phyloP scores from a whole-genome alignment of 2,113 vertebrate genomes.

The Alexandromys fortis region DNA sequence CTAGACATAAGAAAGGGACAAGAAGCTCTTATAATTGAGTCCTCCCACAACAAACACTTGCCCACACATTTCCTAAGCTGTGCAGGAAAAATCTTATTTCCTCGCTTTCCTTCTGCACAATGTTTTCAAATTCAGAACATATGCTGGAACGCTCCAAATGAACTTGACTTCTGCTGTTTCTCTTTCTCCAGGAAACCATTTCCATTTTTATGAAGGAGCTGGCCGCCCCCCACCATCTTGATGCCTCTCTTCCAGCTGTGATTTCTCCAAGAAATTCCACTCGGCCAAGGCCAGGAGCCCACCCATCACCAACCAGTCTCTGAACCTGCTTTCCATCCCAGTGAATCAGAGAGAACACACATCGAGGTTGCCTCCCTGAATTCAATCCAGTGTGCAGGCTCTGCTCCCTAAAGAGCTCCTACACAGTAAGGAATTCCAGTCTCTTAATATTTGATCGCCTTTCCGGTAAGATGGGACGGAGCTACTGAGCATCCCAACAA shows the following conservation, averaged over 20 bases:
- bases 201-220: constrained; percentile 34
- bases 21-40: constrained; percentile 72
- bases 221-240: not conserved
- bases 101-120: constrained; percentile 71
- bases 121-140: constrained; percentile 81
- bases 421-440: not conserved
- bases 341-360: constrained; percentile 32
- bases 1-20: constrained; percentile 56
- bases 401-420: constrained; percentile 2
- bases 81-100: constrained; percentile 59
- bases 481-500: constrained; percentile 13
- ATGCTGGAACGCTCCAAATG: constrained; percentile 73
- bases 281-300: constrained; percentile 35
- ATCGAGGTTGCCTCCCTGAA: not conserved
- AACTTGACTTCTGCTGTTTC: constrained; percentile 73
- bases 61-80: constrained; percentile 77
- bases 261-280: constrained; percentile 53
- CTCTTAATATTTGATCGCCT: constrained; percentile 26
- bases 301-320: not conserved
- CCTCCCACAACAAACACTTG: constrained; percentile 73
- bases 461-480: constrained; percentile 25
- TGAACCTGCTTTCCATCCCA: not conserved
- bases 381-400: not conserved
- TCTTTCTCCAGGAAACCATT: constrained; percentile 64
- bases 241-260: constrained; percentile 49